These are phyloP conservation scores for Drosophila paranaensis DNA, from an alignment of 2,888 invertebrate genomes.

Conservation along the genomic window DNA sequence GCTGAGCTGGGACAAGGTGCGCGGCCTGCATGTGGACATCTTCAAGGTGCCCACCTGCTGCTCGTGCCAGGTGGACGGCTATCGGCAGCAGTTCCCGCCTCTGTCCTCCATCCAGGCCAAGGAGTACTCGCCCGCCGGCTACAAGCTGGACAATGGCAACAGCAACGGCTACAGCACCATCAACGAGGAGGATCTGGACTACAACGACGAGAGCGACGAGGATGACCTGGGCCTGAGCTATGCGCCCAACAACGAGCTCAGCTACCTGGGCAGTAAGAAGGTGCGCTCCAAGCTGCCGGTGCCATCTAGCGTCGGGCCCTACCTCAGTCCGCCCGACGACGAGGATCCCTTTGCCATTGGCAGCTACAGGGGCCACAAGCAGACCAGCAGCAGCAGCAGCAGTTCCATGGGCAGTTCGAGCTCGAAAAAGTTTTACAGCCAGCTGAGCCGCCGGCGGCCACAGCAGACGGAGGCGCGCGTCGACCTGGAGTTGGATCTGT, in stretches of 20 bases:
- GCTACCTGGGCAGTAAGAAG: constrained; percentile 71
- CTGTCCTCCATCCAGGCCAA: constrained; percentile 71
- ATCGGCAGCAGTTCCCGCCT: constrained; percentile 89
- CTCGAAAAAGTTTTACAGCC: constrained; percentile 66
- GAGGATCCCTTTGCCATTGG: constrained; percentile 57
- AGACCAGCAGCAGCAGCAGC: constrained; percentile 14
- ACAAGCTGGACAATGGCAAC: constrained; percentile 40
- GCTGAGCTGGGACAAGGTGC: constrained; percentile 92
- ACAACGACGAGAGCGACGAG: constrained; percentile 81
- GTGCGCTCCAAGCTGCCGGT: constrained; percentile 72
- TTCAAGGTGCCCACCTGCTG: constrained; percentile 94
- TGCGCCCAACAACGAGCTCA: constrained; percentile 68
- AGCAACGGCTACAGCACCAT: constrained; percentile 71
- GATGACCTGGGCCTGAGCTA: constrained; percentile 71
- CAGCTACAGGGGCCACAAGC: constrained; percentile 62
- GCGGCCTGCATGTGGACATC: constrained; percentile 93
- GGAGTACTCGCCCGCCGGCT: constrained; percentile 68
- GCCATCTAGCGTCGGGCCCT: constrained; percentile 81
- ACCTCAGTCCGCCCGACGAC: constrained; percentile 82
- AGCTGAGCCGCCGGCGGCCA: constrained; percentile 56
- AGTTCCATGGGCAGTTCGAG: constrained; percentile 29
- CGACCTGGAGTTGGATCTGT: constrained; percentile 74
- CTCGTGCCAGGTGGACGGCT: constrained; percentile 92
- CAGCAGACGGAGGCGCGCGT: constrained; percentile 73
- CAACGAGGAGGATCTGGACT: constrained; percentile 80